Base-by-base conservation (phyloP, 2,113 vertebrate genomes). In the Prunella fulvescens region DNA sequence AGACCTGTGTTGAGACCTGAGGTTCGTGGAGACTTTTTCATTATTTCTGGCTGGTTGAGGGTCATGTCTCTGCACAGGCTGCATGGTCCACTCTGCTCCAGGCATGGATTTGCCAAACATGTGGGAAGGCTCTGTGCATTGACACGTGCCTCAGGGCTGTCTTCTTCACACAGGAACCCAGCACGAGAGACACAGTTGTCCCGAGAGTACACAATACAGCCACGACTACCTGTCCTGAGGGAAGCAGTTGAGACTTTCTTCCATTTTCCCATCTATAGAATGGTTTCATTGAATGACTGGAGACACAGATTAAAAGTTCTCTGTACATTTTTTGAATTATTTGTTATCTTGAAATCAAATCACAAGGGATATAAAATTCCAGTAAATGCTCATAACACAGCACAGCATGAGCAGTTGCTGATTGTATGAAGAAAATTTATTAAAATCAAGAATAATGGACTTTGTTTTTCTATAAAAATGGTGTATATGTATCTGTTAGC, bases 161-260 rank as follows among this genome's bases (percentile, higher is more conserved):
- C 7, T 4, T 11, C 53, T 53, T 61, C 78, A 66, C n/a, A 13
- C 14, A 19, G 60, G 33, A 50, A 77, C 61, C 10, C 25, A 28
- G 4, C 19, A 8, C 14, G 29, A 79, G 22, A 45, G 29, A 37
- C 28, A 9, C 53, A 12, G 5, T 5, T 3, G 0, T 61, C 69
- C 62, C 56, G 33, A 74, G 42, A 44, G 22, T 8, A 12, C 11
- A 44, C 0, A 0, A 14, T 7, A 7, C 3, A 2, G 28, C 19
- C 44, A 9, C 10, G 45, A 64, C 58, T 54, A 5, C 29, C 51
- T 67, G 29, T 23, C 19, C 61, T 40, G 22, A 51, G 33, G 24
- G 22, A 53, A 72, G 7, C 2, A 72, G 25, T 6, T 77, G 62
- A 51, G 33, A 6, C 17, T 31, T 79, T 48, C 44, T 64, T 42